These are phyloP conservation scores for Periophthalmodon schlosseri DNA, from an alignment of 2,113 vertebrate species.

Conservation along the genomic window DNA sequence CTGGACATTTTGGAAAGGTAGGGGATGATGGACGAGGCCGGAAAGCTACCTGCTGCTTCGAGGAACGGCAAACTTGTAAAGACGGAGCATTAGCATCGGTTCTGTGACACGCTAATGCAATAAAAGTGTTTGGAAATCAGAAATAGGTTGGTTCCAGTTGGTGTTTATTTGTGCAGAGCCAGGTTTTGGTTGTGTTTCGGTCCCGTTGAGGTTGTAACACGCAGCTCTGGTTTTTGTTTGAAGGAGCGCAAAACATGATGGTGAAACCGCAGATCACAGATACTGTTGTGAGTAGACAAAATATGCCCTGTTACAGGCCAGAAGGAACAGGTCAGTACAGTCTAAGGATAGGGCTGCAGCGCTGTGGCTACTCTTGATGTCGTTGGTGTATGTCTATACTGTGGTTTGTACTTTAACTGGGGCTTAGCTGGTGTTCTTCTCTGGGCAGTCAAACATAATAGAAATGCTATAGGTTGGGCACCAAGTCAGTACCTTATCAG, in stretches of 20 bases:
- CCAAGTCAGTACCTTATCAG: too few species aligned
- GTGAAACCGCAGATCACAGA: slow-evolving; percentile 55
- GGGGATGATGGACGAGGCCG: slow-evolving; percentile 63
- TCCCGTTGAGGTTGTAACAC: slow-evolving; percentile 17
- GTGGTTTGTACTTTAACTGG: background rate
- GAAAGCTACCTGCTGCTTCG: slow-evolving; percentile 65
- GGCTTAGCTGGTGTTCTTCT: too few species aligned
- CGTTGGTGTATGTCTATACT: background rate
- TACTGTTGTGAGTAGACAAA: slow-evolving; percentile 34
- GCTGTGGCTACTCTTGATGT: background rate
- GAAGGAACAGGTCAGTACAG: slow-evolving; percentile 12
- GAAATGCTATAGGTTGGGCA: too few species aligned
- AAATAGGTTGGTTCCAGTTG: slow-evolving; percentile 1
- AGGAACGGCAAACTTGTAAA: slow-evolving; percentile 57
- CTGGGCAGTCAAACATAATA: too few species aligned
- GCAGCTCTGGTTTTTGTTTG: slow-evolving; percentile 28
- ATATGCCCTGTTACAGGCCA: slow-evolving; percentile 34
- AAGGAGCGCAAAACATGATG: slow-evolving; percentile 39
- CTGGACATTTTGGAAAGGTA: slow-evolving; percentile 51
- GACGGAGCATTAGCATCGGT: slow-evolving; percentile 19
- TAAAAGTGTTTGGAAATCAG: slow-evolving; percentile 36
- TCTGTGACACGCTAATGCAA: slow-evolving; percentile 34
- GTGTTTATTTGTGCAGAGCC: background rate
- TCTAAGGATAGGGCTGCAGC: slow-evolving; percentile 16
- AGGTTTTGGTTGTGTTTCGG: slow-evolving; percentile 11